A percentile compares a stretch with the other conserved stretches of the same genome.
Evolutionary conservation across 2,797 vertebrate genomes (phyloP).

Genomic region (Amniataba percoides): DNA sequence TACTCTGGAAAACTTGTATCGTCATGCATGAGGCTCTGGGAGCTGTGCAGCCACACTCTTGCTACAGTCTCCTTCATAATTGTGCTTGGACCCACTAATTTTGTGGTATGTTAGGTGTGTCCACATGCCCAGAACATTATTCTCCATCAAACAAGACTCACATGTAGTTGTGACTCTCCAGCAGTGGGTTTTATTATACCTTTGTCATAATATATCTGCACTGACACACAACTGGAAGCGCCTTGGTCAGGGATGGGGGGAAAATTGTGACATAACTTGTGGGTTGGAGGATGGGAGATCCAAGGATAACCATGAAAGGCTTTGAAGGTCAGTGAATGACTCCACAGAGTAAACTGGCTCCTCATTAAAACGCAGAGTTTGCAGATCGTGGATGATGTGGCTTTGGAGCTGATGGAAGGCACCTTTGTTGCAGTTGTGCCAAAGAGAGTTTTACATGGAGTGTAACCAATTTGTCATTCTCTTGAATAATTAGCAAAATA

Average conservation of each 20-base stretch:
- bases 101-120: not conserved
- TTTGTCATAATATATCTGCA: not conserved
- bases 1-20: not conserved
- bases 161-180: too few relatives aligned
- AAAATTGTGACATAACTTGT: not conserved
- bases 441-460: not conserved
- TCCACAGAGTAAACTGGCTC: not conserved
- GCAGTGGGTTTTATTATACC: not conserved
- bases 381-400: not conserved
- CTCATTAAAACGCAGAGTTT: not conserved
- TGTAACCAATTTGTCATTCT: not conserved
- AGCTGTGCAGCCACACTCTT: too few relatives aligned
- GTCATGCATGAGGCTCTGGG: not conserved
- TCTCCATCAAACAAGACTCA: constrained; percentile 3
- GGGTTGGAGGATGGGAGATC: not conserved
- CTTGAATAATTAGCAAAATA: not conserved
- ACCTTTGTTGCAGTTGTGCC: not conserved
- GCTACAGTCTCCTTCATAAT: not conserved
- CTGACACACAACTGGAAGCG: not conserved
- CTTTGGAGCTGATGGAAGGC: not conserved
- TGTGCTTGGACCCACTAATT: constrained; percentile 10
- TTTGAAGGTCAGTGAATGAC: not conserved
- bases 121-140: constrained; percentile 9
- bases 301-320: not conserved
- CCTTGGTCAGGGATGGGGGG: not conserved